Evolutionary conservation across 2,888 invertebrate species (phyloP).

Genomic region (Entomobrya multifasciata): DNA sequence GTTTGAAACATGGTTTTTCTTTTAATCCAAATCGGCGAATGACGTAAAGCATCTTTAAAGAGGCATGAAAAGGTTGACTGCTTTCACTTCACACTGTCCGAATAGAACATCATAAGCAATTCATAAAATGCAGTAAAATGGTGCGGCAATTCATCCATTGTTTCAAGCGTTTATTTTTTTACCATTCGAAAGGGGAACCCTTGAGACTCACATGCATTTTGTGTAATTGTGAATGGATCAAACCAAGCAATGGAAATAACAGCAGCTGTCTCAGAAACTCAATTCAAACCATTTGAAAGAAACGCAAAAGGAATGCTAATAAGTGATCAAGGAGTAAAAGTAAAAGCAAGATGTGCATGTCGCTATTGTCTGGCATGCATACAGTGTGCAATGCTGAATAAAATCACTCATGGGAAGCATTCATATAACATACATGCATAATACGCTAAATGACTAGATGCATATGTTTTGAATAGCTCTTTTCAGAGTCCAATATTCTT

Average conservation of each 20-base stretch:
- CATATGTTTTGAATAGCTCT: not conserved
- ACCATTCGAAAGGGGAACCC: too few relatives aligned
- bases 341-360: constrained; percentile 61
- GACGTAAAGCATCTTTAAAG: too few relatives aligned
- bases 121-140: too few relatives aligned
- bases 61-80: constrained; percentile 39
- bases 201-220: too few relatives aligned
- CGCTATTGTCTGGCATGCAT: constrained; percentile 53
- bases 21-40: too few relatives aligned
- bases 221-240: too few relatives aligned
- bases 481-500: not conserved
- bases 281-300: constrained; percentile 64
- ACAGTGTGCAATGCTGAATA: constrained; percentile 56
- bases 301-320: constrained; percentile 64
- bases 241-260: constrained; percentile 23
- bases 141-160: too few relatives aligned
- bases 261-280: constrained; percentile 69
- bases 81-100: constrained; percentile 9
- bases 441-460: not conserved
- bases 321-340: constrained; percentile 32
- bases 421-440: not conserved
- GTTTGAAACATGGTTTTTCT: too few relatives aligned
- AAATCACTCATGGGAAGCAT: constrained; percentile 63
- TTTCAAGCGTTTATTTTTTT: too few relatives aligned
- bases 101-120: too few relatives aligned